Evolutionary conservation across 1,140 invertebrate species (phyloP).

Genomic region (Lethrus apterus): DNA sequence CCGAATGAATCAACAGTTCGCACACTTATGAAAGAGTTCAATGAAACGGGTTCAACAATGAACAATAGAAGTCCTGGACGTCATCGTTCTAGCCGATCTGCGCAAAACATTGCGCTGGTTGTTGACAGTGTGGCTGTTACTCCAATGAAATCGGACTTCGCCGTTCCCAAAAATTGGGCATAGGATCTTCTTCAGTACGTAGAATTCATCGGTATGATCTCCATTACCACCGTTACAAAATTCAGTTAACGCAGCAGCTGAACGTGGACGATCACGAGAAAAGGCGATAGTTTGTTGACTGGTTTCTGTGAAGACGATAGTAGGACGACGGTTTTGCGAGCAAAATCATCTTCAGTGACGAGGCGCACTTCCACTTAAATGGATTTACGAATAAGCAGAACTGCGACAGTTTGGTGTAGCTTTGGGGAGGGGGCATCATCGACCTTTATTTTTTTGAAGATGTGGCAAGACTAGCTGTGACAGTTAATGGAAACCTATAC

Average conservation of each 20-base stretch:
- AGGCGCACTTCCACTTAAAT: no score
- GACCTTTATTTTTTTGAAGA: slow-evolving; percentile 3
- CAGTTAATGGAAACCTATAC: no score
- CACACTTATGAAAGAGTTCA: slow-evolving; percentile 4
- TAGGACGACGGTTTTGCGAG: neutral
- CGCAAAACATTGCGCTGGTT: neutral
- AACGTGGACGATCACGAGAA: neutral
- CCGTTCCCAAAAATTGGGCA: no score
- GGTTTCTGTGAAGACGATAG: neutral
- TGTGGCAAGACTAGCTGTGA: neutral
- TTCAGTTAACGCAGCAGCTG: neutral
- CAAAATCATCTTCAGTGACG: no score
- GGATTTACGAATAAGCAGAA: no score
- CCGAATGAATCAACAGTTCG: slow-evolving; percentile 7
- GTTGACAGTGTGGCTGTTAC: no score
- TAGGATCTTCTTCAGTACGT: no score
- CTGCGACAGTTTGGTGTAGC: no score
- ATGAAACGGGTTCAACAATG: neutral
- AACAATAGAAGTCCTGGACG: neutral
- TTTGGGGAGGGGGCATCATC: neutral
- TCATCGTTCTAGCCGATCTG: neutral
- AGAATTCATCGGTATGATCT: neutral
- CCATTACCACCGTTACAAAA: slow-evolving; percentile 2
- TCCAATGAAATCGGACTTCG: no score
- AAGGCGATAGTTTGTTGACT: neutral